Conservation (phyloP, 2,888 invertebrate species). For the Coleophora deauratella region DNA sequence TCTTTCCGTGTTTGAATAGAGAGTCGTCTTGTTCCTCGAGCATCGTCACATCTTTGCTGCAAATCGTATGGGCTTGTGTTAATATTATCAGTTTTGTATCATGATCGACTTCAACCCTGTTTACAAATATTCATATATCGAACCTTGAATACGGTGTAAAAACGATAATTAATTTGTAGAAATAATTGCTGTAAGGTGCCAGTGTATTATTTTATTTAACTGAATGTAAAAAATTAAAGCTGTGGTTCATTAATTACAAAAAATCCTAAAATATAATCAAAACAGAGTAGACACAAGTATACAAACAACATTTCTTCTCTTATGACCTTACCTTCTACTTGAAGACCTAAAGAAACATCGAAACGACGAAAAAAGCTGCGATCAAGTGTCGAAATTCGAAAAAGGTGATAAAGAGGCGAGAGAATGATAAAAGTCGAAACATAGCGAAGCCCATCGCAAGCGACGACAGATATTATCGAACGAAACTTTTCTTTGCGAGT, state of each 20-base stretch:
- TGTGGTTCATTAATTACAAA: too few relatives aligned
- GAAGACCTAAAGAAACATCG: constrained; percentile 6
- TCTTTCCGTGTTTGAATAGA: constrained; percentile 71
- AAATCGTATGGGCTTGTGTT: constrained; percentile 18
- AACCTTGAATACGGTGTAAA: too few relatives aligned
- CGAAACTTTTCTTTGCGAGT: constrained; percentile 22
- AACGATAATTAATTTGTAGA: too few relatives aligned
- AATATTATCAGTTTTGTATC: too few relatives aligned
- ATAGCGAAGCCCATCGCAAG: constrained; percentile 50
- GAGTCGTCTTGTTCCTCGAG: constrained; percentile 72
- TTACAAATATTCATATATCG: too few relatives aligned
- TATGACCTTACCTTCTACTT: constrained; percentile 14
- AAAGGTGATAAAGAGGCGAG: constrained; percentile 19
- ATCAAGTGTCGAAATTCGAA: constrained; percentile 23
- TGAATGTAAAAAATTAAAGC: too few relatives aligned
- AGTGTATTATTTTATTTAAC: too few relatives aligned
- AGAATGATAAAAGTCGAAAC: constrained; percentile 23
- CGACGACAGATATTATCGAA: constrained; percentile 35
- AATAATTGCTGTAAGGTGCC: too few relatives aligned
- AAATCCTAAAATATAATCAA: too few relatives aligned
- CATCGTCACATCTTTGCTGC: constrained; percentile 61
- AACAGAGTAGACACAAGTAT: too few relatives aligned
- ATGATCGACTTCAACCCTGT: too few relatives aligned
- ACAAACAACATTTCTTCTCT: too few relatives aligned
- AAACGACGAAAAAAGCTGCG: constrained; percentile 33